Percentiles rank a stretch among this genome's conserved stretches.
These are phyloP conservation scores for Gouania willdenowi DNA, from an alignment of 2,797 vertebrate genomes.

Conservation along the genomic window DNA sequence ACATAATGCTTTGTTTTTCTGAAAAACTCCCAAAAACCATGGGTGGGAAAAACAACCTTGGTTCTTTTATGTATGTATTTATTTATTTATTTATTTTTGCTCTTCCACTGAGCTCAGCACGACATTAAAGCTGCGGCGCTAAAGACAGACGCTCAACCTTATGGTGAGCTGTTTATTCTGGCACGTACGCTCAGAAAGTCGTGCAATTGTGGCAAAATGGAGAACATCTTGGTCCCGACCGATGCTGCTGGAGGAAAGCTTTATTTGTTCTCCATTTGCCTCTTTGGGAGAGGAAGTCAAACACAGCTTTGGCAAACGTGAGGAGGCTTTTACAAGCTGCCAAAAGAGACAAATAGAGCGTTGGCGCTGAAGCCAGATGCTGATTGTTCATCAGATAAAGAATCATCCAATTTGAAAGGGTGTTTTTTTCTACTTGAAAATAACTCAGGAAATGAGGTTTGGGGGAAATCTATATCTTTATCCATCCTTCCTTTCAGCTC, in stretches of 20 bases:
- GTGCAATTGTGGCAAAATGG: slow-evolving; percentile 48
- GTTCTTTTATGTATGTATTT: no score
- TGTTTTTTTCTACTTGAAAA: slow-evolving; percentile 15
- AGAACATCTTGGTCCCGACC: slow-evolving; percentile 29
- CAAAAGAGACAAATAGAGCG: slow-evolving; percentile 13
- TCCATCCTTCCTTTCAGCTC: slow-evolving; percentile 1
- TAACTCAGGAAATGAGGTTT: slow-evolving; percentile 42
- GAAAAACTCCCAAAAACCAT: no score
- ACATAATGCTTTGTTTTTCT: no score
- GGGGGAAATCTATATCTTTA: slow-evolving; percentile 33
- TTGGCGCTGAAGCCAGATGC: slow-evolving; percentile 15
- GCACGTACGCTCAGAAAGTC: slow-evolving; percentile 51
- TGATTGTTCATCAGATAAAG: slow-evolving; percentile 27
- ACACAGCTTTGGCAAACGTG: slow-evolving; percentile 47
- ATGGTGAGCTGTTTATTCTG: slow-evolving; percentile 47
- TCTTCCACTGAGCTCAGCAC: neutral
- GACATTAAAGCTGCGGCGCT: slow-evolving; percentile 2
- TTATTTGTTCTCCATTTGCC: slow-evolving; percentile 29
- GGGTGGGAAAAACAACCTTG: no score
- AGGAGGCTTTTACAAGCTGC: slow-evolving; percentile 8
- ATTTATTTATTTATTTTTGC: neutral
- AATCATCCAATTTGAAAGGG: slow-evolving; percentile 2
- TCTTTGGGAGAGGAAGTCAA: slow-evolving; percentile 51
- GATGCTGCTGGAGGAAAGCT: slow-evolving; percentile 17
- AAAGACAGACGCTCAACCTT: slow-evolving; percentile 14